These are phyloP conservation scores for Malurus splendens DNA, from an alignment of 2,797 vertebrate genomes.

Conservation along the genomic window DNA sequence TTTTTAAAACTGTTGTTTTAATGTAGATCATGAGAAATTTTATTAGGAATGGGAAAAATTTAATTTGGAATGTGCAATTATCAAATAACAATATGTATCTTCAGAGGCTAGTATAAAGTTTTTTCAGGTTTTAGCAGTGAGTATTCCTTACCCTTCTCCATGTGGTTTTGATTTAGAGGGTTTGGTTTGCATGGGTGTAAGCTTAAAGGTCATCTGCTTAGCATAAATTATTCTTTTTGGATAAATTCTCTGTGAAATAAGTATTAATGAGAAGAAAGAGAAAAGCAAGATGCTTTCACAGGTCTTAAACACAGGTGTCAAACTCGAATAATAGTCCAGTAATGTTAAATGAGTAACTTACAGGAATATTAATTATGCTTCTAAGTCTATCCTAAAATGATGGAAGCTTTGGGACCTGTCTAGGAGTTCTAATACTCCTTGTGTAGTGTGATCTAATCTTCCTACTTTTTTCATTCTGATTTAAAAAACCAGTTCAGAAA, in stretches of 20 bases:
- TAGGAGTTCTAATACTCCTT: neutral
- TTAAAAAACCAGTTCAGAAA: neutral
- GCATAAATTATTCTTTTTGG: neutral
- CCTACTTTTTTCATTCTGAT: neutral
- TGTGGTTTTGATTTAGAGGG: neutral
- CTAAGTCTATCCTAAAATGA: neutral
- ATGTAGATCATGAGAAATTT: neutral
- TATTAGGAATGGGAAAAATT: neutral
- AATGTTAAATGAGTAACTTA: neutral
- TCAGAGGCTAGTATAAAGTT: neutral
- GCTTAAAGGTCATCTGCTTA: neutral
- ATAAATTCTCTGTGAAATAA: neutral
- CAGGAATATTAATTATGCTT: neutral
- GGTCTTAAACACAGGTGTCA: neutral
- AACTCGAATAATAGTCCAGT: neutral
- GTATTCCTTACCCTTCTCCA: neutral
- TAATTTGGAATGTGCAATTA: neutral
- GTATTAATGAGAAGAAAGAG: neutral
- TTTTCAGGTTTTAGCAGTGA: neutral
- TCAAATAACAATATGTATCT: accelerated
- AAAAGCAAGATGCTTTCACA: neutral
- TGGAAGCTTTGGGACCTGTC: neutral
- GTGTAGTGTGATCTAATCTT: neutral
- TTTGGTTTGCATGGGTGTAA: neutral
- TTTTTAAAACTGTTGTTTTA: neutral